Percentiles rank a stretch among this genome's conserved stretches.
Evolutionary conservation across 2,113 vertebrate genomes (phyloP).

Genomic region (Paralichthys olivaceus): DNA sequence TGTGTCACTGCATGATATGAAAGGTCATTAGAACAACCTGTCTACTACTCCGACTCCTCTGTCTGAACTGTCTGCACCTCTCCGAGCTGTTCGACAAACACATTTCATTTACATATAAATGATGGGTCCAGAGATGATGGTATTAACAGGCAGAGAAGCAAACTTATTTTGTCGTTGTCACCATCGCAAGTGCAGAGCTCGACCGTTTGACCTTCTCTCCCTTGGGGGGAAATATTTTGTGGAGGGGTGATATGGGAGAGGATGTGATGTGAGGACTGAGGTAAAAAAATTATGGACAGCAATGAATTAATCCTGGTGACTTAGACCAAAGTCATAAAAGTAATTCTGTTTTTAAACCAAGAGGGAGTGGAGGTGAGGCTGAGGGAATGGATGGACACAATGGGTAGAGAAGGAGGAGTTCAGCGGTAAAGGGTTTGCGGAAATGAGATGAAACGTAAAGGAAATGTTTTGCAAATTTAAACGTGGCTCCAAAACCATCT

Average conservation of each 20-base stretch:
- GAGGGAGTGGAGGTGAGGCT: background rate
- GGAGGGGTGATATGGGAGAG: background rate
- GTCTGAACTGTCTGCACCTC: conserved; percentile 36
- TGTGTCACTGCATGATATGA: conserved; percentile 76
- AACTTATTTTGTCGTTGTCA: conserved; percentile 44
- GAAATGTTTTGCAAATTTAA: background rate
- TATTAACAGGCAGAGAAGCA: conserved; percentile 11
- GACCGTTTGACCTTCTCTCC: conserved; percentile 34
- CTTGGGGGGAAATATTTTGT: background rate
- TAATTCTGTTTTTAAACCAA: background rate
- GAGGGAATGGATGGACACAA: background rate
- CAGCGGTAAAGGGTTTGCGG: background rate
- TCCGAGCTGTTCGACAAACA: conserved; percentile 11
- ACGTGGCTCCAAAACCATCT: background rate
- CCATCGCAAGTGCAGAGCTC: background rate
- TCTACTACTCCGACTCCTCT: conserved; percentile 21
- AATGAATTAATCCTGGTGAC: background rate
- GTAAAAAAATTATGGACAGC: background rate
- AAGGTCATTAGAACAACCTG: conserved; percentile 76
- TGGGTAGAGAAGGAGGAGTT: background rate
- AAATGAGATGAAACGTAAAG: background rate
- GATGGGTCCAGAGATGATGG: conserved; percentile 9
- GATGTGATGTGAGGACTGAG: no score
- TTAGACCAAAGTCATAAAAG: background rate
- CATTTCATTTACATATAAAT: conserved; percentile 64